phyloP scores from a whole-genome alignment of 2,797 vertebrate genomes.

The Odontamblyopus rebecca region DNA sequence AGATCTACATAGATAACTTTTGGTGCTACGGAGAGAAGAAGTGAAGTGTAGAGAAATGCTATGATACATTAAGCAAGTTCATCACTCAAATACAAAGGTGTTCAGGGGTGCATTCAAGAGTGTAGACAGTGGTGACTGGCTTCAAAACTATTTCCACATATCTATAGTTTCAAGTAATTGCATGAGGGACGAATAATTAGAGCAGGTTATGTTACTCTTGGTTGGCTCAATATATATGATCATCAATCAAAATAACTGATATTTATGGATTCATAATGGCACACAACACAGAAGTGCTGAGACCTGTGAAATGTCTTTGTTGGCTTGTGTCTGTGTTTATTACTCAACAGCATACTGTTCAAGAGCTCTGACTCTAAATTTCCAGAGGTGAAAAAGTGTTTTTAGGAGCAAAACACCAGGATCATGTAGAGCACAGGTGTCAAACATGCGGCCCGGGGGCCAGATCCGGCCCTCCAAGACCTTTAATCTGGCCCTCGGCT shows the following conservation, averaged over 20 bases:
- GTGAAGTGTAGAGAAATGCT: conserved; percentile 20
- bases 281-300: not conserved
- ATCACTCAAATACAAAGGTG: conserved; percentile 36
- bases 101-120: conserved; percentile 41
- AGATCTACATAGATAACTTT: conserved; percentile 69
- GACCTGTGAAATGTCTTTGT: not conserved
- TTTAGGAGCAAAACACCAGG: too few species aligned
- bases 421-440: too few species aligned
- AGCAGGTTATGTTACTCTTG: conserved; percentile 45
- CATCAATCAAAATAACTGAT: not conserved
- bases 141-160: conserved; percentile 25
- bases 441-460: too few species aligned
- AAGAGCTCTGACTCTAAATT: too few species aligned
- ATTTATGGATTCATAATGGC: too few species aligned
- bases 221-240: not conserved
- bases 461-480: too few species aligned
- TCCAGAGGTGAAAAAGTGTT: too few species aligned
- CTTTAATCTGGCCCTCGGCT: too few species aligned
- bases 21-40: conserved; percentile 1
- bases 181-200: conserved; percentile 60
- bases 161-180: conserved; percentile 46
- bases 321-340: not conserved
- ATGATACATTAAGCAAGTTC: conserved; percentile 36
- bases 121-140: conserved; percentile 5
- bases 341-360: not conserved